Evolutionary conservation across 2,888 invertebrate genomes (phyloP).

Genomic region (Teleogryllus oceanicus): DNA sequence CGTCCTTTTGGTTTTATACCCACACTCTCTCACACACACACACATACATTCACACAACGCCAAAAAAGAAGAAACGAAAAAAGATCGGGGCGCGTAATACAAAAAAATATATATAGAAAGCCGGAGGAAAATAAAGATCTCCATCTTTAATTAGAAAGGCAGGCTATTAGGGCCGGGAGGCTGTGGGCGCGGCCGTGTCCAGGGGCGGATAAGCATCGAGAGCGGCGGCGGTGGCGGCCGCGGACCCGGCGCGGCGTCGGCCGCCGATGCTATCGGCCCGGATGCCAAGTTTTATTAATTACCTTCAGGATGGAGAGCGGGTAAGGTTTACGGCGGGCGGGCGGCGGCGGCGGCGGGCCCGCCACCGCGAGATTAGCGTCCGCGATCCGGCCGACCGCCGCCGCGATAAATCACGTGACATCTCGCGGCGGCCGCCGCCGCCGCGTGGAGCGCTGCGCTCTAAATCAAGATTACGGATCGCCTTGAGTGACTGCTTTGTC

Average conservation of each 20-base stretch:
- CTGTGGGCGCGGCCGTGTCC: conserved; percentile 22
- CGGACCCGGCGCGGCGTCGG: background rate
- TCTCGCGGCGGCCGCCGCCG: background rate
- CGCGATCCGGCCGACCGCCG: conserved; percentile 24
- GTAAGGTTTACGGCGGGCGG: conserved; percentile 24
- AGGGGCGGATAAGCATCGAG: conserved; percentile 19
- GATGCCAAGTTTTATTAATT: conserved; percentile 32
- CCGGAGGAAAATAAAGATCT: conserved; percentile 43
- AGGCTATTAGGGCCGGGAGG: conserved; percentile 23
- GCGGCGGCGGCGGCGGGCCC: background rate
- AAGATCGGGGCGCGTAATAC: conserved; percentile 8
- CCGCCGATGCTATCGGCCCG: conserved; percentile 20
- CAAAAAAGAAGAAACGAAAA: background rate
- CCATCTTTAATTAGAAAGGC: conserved; percentile 48
- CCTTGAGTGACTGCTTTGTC: conserved; percentile 22
- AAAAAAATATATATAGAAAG: conserved; percentile 18
- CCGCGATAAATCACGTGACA: conserved; percentile 34
- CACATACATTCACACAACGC: too few species aligned
- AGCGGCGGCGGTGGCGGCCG: background rate
- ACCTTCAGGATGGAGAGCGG: conserved; percentile 24
- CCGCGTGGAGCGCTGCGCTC: conserved; percentile 21
- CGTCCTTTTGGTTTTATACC: background rate
- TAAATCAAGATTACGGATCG: conserved; percentile 34
- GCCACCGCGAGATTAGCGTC: conserved; percentile 27
- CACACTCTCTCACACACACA: background rate